A percentile compares a stretch with the other conserved stretches of the same genome.
These are phyloP conservation scores for Endomychus coccineus DNA, from an alignment of 2,888 invertebrate species.

Conservation along the genomic window DNA sequence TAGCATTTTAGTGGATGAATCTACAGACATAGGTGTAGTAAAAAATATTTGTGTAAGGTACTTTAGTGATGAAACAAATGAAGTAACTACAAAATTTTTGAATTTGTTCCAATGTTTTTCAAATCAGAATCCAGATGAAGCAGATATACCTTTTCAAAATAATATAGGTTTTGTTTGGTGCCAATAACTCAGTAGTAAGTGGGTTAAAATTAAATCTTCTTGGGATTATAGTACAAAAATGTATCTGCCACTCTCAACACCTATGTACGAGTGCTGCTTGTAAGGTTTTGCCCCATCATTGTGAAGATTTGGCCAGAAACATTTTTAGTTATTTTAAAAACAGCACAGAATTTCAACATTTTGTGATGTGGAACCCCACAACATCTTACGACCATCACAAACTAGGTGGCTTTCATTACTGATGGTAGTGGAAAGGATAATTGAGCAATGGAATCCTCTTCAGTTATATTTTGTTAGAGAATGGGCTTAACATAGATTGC, in stretches of 20 bases:
- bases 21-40: constrained; percentile 5
- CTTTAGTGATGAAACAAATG: constrained; percentile 4
- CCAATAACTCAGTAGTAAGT: constrained; percentile 3
- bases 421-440: constrained; percentile 15
- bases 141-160: constrained; percentile 3
- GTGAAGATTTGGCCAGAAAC: constrained; percentile 27
- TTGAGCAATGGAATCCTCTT: constrained; percentile 21
- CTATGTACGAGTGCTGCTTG: constrained; percentile 11
- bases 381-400: constrained; percentile 24
- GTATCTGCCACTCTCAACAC: constrained; percentile 28
- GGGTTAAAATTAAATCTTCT: constrained; percentile 4
- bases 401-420: constrained; percentile 22
- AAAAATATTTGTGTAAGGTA: constrained; percentile 8
- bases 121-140: constrained; percentile 7
- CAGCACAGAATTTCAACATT: constrained; percentile 28
- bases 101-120: not conserved
- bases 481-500: constrained; percentile 4
- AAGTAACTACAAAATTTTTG: constrained; percentile 5
- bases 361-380: constrained; percentile 23
- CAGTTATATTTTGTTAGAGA: constrained; percentile 17
- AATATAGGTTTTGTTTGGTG: constrained; percentile 7
- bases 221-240: constrained; percentile 24
- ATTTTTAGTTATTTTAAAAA: constrained; percentile 24
- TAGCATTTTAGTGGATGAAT: constrained; percentile 6
- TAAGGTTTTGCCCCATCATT: constrained; percentile 11